Percentiles rank a stretch among this genome's conserved stretches.
phyloP scores from a whole-genome alignment of 2,888 invertebrate species.

The Drosophila crucigera region DNA sequence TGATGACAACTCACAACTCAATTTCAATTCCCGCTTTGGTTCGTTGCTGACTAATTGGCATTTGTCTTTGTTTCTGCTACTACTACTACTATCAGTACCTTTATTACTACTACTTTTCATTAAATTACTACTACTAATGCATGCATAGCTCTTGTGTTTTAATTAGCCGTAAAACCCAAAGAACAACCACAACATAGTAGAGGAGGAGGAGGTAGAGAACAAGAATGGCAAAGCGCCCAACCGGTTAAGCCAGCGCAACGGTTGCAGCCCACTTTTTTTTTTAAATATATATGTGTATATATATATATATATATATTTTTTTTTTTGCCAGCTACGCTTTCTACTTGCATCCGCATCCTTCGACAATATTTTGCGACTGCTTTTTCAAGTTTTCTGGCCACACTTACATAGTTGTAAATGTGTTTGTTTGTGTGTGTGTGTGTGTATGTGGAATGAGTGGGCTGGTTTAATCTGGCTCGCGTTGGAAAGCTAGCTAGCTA shows the following conservation, averaged over 20 bases:
- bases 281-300: background rate
- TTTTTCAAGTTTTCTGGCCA: slow-evolving; percentile 28
- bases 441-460: slow-evolving; percentile 8
- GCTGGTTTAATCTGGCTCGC: slow-evolving; percentile 11
- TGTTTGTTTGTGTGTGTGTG: background rate
- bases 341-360: slow-evolving; percentile 61
- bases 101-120: slow-evolving; percentile 42
- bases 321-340: slow-evolving; percentile 52
- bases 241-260: slow-evolving; percentile 47
- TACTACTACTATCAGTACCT: slow-evolving; percentile 7
- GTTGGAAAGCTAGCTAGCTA: slow-evolving; percentile 10
- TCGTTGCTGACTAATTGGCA: slow-evolving; percentile 65
- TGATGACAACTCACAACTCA: slow-evolving; percentile 53
- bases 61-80: slow-evolving; percentile 45
- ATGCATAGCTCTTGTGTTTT: slow-evolving; percentile 55
- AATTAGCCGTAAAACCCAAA: slow-evolving; percentile 69
- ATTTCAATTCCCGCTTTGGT: slow-evolving; percentile 34
- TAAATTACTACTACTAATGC: slow-evolving; percentile 39
- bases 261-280: slow-evolving; percentile 50
- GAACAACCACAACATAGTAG: slow-evolving; percentile 25
- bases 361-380: slow-evolving; percentile 25
- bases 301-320: background rate
- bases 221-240: slow-evolving; percentile 41
- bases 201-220: slow-evolving; percentile 38
- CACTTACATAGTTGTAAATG: slow-evolving; percentile 6